Evolutionary conservation across 1,140 invertebrate genomes (phyloP).

Genomic region (Lucilia cuprina): DNA sequence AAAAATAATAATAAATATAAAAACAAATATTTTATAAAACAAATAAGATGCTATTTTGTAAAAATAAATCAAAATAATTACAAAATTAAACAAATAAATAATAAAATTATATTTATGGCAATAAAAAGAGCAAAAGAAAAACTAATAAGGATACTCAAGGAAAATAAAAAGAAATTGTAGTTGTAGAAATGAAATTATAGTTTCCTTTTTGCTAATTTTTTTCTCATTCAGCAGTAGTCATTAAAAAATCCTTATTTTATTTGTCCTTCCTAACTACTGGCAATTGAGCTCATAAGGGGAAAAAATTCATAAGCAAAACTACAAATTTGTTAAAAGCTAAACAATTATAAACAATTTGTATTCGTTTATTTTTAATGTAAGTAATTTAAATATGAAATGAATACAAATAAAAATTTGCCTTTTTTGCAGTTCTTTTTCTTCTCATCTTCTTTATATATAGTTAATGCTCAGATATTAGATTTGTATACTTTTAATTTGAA

Average conservation of each 20-base stretch:
- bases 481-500: slow-evolving; percentile 62
- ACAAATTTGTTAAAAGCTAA: slow-evolving; percentile 59
- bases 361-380: not conserved
- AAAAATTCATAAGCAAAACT: slow-evolving; percentile 45
- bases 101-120: slow-evolving; percentile 48
- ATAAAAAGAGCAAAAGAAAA: slow-evolving; percentile 57
- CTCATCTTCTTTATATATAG: not conserved
- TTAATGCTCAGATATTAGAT: slow-evolving; percentile 53
- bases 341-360: slow-evolving; percentile 49
- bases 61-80: slow-evolving; percentile 30
- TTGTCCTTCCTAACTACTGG: not conserved
- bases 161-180: not conserved
- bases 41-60: not conserved
- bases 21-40: not conserved
- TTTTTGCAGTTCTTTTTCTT: not conserved
- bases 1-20: not conserved
- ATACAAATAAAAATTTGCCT: not conserved
- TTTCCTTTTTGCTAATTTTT: not conserved
- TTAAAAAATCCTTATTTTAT: slow-evolving; percentile 15
- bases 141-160: slow-evolving; percentile 18
- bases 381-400: slow-evolving; percentile 10
- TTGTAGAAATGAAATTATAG: slow-evolving; percentile 28
- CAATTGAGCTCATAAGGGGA: not conserved
- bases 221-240: not conserved
- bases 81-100: slow-evolving; percentile 36